A percentile compares a stretch with the other conserved stretches of the same genome.
phyloP scores from a whole-genome alignment of 2,888 invertebrate species.

The Drosophila diplacantha region DNA sequence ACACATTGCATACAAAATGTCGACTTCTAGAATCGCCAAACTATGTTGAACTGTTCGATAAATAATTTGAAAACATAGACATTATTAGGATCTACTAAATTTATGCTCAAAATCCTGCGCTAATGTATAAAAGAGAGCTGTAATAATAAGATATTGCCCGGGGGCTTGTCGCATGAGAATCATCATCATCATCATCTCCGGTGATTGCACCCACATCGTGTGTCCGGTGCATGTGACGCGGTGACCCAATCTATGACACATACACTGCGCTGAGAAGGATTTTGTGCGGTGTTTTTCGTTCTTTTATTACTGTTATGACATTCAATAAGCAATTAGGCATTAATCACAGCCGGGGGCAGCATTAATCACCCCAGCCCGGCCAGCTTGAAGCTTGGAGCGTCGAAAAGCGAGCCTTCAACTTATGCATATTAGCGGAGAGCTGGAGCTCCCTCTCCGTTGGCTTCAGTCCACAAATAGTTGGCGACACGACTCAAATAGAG shows the following conservation, averaged over 20 bases:
- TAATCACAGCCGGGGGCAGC: constrained; percentile 55
- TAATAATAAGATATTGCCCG: background rate
- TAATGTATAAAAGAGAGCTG: background rate
- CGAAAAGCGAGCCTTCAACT: constrained; percentile 36
- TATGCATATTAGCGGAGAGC: constrained; percentile 30
- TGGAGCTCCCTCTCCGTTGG: constrained; percentile 5
- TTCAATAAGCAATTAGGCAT: constrained; percentile 69
- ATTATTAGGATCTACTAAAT: background rate
- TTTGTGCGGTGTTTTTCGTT: constrained; percentile 41
- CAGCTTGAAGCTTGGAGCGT: constrained; percentile 8
- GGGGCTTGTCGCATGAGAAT: constrained; percentile 11
- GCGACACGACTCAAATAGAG: constrained; percentile 19
- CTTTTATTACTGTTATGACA: constrained; percentile 68
- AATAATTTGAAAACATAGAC: background rate
- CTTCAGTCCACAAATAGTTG: constrained; percentile 25
- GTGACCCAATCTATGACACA: constrained; percentile 57
- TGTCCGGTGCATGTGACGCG: constrained; percentile 20
- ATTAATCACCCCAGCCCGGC: constrained; percentile 33
- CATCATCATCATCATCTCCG: background rate
- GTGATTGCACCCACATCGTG: constrained; percentile 10
- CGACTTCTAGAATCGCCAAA: background rate
- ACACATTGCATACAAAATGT: background rate
- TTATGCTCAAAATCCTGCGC: no score
- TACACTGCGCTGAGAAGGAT: constrained; percentile 62
- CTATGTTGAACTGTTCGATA: background rate